phyloP scores from a whole-genome alignment of 37 sponge, comb jelly and placozoan genomes.

The Spongilla lacustris region DNA sequence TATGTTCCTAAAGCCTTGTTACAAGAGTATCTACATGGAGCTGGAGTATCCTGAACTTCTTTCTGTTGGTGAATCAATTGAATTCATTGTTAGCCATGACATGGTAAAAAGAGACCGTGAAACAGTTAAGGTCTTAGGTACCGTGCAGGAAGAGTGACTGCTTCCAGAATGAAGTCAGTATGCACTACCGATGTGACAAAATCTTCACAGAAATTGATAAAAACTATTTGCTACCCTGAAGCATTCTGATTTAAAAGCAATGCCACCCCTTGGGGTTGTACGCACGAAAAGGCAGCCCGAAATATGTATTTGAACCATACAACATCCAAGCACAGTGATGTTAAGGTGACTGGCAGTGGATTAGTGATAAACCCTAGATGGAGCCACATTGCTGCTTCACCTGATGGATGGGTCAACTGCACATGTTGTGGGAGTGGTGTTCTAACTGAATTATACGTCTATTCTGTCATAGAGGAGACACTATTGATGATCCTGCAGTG shows the following conservation, averaged over 20 bases:
- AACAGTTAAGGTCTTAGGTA: constrained; percentile 19
- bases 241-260: constrained; percentile 1
- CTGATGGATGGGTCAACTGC: background rate
- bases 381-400: no score
- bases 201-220: constrained; percentile 18
- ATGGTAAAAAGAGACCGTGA: constrained; percentile 5
- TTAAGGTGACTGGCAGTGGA: constrained; percentile 17
- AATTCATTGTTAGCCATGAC: constrained; percentile 2
- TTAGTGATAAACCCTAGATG: constrained; percentile 13
- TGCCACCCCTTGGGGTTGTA: constrained; percentile 42
- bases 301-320: background rate
- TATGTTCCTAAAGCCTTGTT: constrained; percentile 26
- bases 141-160: constrained; percentile 43
- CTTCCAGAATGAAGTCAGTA: constrained; percentile 25
- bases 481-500: no score
- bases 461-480: no score
- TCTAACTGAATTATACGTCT: no score
- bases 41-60: constrained; percentile 19
- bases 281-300: constrained; percentile 26
- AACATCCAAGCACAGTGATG: background rate
- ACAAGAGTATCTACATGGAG: background rate
- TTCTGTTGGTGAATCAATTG: background rate
- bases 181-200: constrained; percentile 15
- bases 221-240: constrained; percentile 43
- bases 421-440: background rate